Conservation (phyloP, 2,888 invertebrate genomes). For the Cinara cedri region DNA sequence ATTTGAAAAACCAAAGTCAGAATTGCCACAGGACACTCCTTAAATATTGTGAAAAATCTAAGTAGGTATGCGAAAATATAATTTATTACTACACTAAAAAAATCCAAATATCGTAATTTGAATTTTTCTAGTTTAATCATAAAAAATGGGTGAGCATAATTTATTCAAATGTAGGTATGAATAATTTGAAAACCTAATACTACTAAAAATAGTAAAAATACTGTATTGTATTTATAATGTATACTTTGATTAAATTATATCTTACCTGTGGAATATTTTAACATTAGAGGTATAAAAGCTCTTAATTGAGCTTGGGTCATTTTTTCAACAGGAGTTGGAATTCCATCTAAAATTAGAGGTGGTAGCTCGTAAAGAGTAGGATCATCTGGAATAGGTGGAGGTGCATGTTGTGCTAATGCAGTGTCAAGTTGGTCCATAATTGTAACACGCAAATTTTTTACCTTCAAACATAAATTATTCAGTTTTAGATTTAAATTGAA, state of each 20-base stretch:
- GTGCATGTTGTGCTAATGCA: conserved; percentile 90
- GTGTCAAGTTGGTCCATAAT: conserved; percentile 95
- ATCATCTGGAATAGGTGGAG: conserved; percentile 85
- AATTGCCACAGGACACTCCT: no score
- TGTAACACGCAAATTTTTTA: conserved; percentile 85
- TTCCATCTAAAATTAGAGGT: conserved; percentile 94
- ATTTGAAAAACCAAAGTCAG: no score
- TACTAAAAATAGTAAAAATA: neutral
- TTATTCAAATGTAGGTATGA: neutral
- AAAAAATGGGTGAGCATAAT: no score
- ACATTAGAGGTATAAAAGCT: conserved; percentile 96
- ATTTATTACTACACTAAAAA: no score
- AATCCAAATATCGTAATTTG: no score
- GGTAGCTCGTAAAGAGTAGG: conserved; percentile 94
- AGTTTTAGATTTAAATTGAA: neutral
- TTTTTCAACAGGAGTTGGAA: conserved; percentile 97
- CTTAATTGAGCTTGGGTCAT: conserved; percentile 98
- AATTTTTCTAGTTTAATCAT: no score
- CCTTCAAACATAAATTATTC: conserved; percentile 60
- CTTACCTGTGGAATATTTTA: conserved; percentile 91
- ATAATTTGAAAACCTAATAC: neutral
- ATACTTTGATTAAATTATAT: neutral
- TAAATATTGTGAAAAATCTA: no score
- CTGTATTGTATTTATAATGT: neutral
- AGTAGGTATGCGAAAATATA: no score